phyloP scores from a whole-genome alignment of 2,113 vertebrate genomes.

The Prolemur simus region DNA sequence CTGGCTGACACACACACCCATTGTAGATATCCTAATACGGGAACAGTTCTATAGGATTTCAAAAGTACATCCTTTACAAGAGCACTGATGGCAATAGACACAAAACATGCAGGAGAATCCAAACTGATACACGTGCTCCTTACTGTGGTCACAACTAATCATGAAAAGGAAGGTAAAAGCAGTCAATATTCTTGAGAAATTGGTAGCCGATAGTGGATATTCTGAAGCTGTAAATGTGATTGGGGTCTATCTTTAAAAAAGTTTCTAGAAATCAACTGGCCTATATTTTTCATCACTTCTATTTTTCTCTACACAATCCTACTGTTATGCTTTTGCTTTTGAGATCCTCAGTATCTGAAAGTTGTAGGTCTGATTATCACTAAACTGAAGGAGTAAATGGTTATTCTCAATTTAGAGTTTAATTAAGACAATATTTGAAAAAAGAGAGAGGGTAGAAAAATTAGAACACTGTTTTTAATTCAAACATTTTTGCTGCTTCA shows the following conservation, averaged over 20 bases:
- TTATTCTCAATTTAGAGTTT: background rate
- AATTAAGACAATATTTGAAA: background rate
- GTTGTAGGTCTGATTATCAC: background rate
- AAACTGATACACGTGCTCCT: fast-evolving
- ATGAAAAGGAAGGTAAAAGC: background rate
- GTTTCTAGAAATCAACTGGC: background rate
- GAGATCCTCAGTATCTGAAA: background rate
- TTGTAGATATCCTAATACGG: background rate
- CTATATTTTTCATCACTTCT: background rate
- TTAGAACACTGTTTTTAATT: background rate
- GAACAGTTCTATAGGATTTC: background rate
- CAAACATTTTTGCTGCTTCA: background rate
- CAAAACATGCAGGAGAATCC: background rate
- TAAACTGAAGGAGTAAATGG: background rate
- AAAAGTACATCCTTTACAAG: background rate
- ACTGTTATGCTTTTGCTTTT: background rate
- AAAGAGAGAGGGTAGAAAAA: background rate
- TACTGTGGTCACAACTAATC: too few relatives aligned
- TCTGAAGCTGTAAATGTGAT: background rate
- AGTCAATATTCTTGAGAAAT: background rate
- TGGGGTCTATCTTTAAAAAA: background rate
- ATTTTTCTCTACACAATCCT: background rate
- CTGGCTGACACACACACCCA: background rate
- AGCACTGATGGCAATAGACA: background rate
- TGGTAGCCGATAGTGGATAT: background rate